Conservation (phyloP, 2,113 vertebrate genomes). For the Melanerpes formicivorus region DNA sequence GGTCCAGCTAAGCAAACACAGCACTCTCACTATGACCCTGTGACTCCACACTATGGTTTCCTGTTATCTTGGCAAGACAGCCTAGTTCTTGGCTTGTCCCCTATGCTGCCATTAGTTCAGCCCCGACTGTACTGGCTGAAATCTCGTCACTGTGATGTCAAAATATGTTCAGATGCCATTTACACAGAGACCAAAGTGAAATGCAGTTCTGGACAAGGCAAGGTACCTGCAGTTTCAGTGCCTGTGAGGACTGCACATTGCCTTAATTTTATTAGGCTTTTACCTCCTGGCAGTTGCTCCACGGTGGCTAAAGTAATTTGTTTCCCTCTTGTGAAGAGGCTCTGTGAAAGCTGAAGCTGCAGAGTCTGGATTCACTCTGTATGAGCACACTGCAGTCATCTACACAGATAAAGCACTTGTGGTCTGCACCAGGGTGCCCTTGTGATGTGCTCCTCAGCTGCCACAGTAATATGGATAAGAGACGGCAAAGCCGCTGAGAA, state of each 20-base stretch:
- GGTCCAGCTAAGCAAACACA: neutral
- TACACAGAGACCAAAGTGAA: neutral
- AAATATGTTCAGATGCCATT: neutral
- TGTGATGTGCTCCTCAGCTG: conserved; percentile 9
- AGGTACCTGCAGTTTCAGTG: neutral
- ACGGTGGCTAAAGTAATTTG: neutral
- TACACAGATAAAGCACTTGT: neutral
- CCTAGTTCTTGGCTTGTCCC: neutral
- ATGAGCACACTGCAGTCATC: neutral
- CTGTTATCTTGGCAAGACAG: neutral
- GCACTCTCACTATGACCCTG: neutral
- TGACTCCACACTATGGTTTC: neutral
- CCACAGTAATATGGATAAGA: neutral
- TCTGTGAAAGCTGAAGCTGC: conserved; percentile 3
- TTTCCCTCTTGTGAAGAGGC: neutral
- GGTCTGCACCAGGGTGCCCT: neutral
- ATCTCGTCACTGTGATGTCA: neutral
- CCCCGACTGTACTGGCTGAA: neutral
- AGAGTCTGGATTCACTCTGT: neutral
- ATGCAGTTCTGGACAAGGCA: neutral
- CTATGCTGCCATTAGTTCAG: neutral
- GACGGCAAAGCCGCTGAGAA: conserved; percentile 50
- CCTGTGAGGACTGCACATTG: neutral
- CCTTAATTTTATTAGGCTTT: neutral
- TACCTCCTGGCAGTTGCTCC: neutral